phyloP scores from a whole-genome alignment of 2,113 vertebrate genomes.

The Nestor notabilis region DNA sequence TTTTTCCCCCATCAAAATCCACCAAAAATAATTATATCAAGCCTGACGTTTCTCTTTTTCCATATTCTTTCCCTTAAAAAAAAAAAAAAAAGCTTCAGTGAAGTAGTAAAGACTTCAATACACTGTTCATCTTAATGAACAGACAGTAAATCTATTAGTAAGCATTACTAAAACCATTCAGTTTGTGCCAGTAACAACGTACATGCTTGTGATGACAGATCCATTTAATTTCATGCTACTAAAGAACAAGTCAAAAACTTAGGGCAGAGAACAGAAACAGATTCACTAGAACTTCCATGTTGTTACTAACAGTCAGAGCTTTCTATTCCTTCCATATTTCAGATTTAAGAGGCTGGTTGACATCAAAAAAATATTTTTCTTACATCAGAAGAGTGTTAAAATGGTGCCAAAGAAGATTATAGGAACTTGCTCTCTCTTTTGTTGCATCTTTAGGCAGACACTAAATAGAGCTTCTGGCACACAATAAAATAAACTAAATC shows the following conservation, averaged over 20 bases:
- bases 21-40: not conserved
- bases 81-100: not conserved
- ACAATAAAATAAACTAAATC: not conserved
- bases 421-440: not conserved
- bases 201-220: rapidly evolving
- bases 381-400: not conserved
- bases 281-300: not conserved
- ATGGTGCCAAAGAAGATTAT: not conserved
- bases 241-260: not conserved
- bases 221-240: not conserved
- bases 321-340: not conserved
- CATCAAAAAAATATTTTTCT: not conserved
- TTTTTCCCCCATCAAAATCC: not conserved
- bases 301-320: not conserved
- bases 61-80: not conserved
- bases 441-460: not conserved
- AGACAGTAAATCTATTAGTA: not conserved
- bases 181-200: not conserved
- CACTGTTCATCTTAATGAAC: not conserved
- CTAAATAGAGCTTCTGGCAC: not conserved
- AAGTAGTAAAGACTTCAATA: not conserved
- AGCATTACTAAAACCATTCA: not conserved
- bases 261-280: not conserved
- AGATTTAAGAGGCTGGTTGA: not conserved
- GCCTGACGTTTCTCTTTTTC: not conserved